Base-by-base conservation (phyloP, 2,797 vertebrate genomes). In the Moxostoma hubbsi region DNA sequence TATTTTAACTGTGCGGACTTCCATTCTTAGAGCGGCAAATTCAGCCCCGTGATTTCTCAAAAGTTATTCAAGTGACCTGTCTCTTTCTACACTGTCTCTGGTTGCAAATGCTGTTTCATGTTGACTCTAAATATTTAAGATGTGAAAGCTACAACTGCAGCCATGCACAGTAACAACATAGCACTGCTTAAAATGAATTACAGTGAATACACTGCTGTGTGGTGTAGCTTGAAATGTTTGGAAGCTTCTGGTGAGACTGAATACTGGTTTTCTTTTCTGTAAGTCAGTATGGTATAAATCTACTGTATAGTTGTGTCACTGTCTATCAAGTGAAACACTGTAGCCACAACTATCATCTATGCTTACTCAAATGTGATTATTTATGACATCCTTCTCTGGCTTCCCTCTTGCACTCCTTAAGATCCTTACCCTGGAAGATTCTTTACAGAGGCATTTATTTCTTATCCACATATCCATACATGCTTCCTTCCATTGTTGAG, bases 281-380 rank as follows among this genome's bases (percentile, higher is more conserved):
- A 73, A 80, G 62, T 82, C 76, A 73, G 73, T 54, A 46, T 73
- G 18, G 70, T 84, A 87, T 88, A 85, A 88, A 87, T 89, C 86
- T 83, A 72, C 72, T 43, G 55, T n/a, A 6, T 36, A 36, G 36
- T 36, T 36, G 69, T 72, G 66, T 53, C 65, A 55, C 63, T 82
- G 84, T 79, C 70, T 85, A 74, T 85, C 75, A 82, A 65, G 9
- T 57, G 80, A 80, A 86, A 84, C 86, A 70, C 57, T 82, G 81
- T 89, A 83, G 85, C 84, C 65, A 53, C 75, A 76, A 63, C 82
- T 81, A 80, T 87, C 84, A 77, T 75, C 69, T 10, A 73, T 78
- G 77, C 85, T 80, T 58, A 82, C 70, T 79, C 73, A 78, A 70
- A 84, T 88, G 86, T 85, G 87, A 86, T 90, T 90, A 90, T 90